Base-by-base conservation (phyloP, 2,888 invertebrate species). In the Parnassius apollo region DNA sequence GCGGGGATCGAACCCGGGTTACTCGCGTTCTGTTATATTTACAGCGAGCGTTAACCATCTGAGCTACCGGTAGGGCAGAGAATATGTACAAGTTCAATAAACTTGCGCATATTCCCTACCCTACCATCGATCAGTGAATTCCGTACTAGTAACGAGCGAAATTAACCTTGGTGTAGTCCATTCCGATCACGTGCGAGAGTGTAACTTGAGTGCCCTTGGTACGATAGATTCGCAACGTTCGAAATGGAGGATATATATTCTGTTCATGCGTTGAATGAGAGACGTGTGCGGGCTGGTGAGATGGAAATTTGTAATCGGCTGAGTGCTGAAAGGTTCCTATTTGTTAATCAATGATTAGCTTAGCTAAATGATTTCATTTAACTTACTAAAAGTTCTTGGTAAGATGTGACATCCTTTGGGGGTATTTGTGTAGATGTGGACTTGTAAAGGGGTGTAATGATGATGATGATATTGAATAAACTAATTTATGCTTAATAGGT, bases 171-270 rank as follows among this genome's bases (percentile, higher is more conserved):
- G 46, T 59, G 58, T 58, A 60, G 49, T 11, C 9, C 49, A 73
- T 69, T 69, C 72, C 2, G 25, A 49, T 68, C 73, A 69, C 72
- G 72, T 51, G 8, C 62, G 48, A 2, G 61, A 57, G 60, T 57
- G 73, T 67, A 72, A 73, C 69, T 59, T 49, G 25, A 48, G 12
- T 66, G 71, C 67, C 73, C 73, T 72, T 72, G 71, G 71, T 59
- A 68, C 12, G 22, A 18, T 62, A 57, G 13, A 59, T 59, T 63
- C 50, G 59, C 35, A 63, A 63, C 54, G 25, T 25, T 42, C 58
- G 46, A 59, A 63, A 63, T 45, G 45, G 51, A 55, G 59, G 59
- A 59, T 63, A 59, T 59, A 13, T 63, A 63, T 63, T 63, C 62
- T 9, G 13, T 56, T 8, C 45, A n/a, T 42, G 55, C n/a, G 42